These are phyloP conservation scores for Dryas iulia DNA, from an alignment of 1,140 invertebrate species.

Conservation along the genomic window DNA sequence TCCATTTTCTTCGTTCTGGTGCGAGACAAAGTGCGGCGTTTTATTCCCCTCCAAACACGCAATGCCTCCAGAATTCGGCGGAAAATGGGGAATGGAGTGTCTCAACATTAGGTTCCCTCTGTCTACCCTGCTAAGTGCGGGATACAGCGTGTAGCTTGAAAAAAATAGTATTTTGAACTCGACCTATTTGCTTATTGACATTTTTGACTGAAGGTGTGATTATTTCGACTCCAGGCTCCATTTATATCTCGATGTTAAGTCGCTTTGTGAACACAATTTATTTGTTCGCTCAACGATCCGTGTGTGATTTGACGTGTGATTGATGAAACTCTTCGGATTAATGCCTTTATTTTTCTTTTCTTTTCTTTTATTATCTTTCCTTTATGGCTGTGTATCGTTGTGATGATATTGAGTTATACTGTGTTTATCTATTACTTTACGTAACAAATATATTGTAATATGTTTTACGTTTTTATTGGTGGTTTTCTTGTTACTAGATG, in stretches of 20 bases:
- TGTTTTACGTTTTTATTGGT: neutral
- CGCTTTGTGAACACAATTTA: slow-evolving; percentile 31
- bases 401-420: neutral
- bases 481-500: too few species aligned
- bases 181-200: neutral
- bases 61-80: too few species aligned
- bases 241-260: slow-evolving; percentile 13
- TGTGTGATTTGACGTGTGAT: slow-evolving; percentile 22
- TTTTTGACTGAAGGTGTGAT: neutral
- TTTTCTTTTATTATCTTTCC: neutral
- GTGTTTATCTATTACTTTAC: too few species aligned
- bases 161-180: too few species aligned
- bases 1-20: too few species aligned
- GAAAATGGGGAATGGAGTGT: too few species aligned
- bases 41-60: too few species aligned
- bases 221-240: slow-evolving; percentile 12
- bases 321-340: slow-evolving; percentile 22
- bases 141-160: too few species aligned
- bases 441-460: neutral
- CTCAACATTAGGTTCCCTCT: too few species aligned
- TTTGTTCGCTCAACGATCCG: slow-evolving; percentile 34
- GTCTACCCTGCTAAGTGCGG: too few species aligned
- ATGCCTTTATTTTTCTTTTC: neutral
- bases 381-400: neutral
- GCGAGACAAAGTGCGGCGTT: too few species aligned